phyloP scores from a whole-genome alignment of 1,140 invertebrate genomes.

The Mya arenaria region DNA sequence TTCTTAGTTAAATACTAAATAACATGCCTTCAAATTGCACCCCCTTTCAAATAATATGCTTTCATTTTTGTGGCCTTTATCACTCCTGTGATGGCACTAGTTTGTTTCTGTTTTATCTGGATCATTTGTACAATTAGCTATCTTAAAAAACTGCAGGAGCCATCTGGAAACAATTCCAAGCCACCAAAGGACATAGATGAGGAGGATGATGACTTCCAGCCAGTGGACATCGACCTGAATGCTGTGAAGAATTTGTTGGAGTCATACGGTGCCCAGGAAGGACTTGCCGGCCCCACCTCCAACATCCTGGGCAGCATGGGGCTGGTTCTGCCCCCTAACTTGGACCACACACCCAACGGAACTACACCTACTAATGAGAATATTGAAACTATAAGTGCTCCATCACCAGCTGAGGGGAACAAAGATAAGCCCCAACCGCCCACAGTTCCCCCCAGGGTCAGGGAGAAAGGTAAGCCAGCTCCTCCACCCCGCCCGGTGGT shows the following conservation, averaged over 20 bases:
- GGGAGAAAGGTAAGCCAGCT: not conserved
- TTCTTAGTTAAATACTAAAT: too few species aligned
- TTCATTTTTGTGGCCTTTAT: too few species aligned
- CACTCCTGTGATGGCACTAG: too few species aligned
- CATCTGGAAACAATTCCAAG: not conserved
- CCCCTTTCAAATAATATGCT: too few species aligned
- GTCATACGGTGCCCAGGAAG: constrained; percentile 91
- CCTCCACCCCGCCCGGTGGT: constrained; percentile 8
- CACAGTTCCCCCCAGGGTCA: not conserved
- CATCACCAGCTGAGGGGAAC: not conserved
- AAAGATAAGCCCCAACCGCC: constrained; percentile 1
- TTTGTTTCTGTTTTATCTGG: too few species aligned
- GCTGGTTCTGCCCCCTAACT: constrained; percentile 62
- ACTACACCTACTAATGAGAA: not conserved
- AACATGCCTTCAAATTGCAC: too few species aligned
- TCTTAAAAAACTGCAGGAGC: too few species aligned
- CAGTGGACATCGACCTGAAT: constrained; percentile 91
- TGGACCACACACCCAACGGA: not conserved
- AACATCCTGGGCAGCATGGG: constrained; percentile 88
- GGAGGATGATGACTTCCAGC: constrained; percentile 87
- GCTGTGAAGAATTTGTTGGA: constrained; percentile 91
- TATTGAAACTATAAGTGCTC: not conserved
- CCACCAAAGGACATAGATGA: constrained; percentile 81
- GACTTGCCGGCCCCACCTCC: constrained; percentile 90
- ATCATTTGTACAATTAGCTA: too few species aligned